Evolutionary conservation across 2,113 vertebrate genomes (phyloP).

Genomic region (Fulmarus glacialis): DNA sequence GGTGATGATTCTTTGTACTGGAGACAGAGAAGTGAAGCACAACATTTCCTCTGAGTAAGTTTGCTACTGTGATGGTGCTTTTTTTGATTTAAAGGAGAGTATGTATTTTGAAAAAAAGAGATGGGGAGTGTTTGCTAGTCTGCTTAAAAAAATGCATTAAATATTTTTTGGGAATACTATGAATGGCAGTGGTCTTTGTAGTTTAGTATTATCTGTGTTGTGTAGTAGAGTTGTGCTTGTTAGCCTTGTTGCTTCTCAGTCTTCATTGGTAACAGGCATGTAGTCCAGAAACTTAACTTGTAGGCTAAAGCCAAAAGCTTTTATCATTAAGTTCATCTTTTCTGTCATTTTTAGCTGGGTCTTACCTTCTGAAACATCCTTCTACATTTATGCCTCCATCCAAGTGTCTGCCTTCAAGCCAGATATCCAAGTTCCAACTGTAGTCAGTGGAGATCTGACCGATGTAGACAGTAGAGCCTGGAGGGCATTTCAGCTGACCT

Average conservation of each 20-base stretch:
- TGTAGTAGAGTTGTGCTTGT: not conserved
- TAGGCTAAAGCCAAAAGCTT: not conserved
- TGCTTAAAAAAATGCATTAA: not conserved
- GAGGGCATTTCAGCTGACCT: not conserved
- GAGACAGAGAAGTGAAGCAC: not conserved
- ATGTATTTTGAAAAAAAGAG: not conserved
- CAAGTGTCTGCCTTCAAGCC: not conserved
- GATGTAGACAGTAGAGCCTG: not conserved
- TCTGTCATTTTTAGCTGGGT: not conserved
- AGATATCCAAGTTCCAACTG: not conserved
- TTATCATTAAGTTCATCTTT: not conserved
- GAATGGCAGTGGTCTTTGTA: not conserved
- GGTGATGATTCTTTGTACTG: not conserved
- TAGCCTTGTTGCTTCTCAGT: not conserved
- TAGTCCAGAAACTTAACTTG: not conserved
- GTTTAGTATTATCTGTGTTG: not conserved
- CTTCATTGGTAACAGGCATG: not conserved
- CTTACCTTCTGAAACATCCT: not conserved
- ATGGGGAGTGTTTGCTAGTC: not conserved
- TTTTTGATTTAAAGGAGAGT: not conserved
- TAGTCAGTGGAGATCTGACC: not conserved
- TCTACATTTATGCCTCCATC: not conserved
- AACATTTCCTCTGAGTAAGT: not conserved
- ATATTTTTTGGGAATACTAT: not conserved
- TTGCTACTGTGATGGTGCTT: not conserved